These are phyloP conservation scores for Glossophaga mutica DNA, from an alignment of 2,797 vertebrate species.

Conservation along the genomic window DNA sequence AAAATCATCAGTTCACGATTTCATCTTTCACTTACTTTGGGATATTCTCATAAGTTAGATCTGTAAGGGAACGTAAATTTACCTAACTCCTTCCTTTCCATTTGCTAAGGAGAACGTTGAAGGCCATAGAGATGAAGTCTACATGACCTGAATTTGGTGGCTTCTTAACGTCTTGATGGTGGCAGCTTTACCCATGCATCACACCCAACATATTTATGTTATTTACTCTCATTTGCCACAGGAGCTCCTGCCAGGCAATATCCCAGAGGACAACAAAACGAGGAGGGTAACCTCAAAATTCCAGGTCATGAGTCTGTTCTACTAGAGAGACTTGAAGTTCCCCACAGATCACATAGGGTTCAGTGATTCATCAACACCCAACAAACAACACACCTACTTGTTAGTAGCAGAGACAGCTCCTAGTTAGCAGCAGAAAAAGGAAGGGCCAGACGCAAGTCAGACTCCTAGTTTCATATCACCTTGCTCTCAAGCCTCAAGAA, in stretches of 20 bases:
- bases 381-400: not conserved
- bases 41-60: not conserved
- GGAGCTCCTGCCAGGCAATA: not conserved
- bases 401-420: not conserved
- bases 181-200: not conserved
- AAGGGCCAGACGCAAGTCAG: not conserved
- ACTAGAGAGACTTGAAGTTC: not conserved
- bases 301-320: not conserved
- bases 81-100: not conserved
- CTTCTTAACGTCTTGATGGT: not conserved
- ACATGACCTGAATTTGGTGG: not conserved
- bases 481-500: not conserved
- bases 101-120: not conserved
- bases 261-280: not conserved
- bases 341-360: not conserved
- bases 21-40: not conserved
- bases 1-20: not conserved
- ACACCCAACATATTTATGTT: not conserved
- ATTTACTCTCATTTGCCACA: not conserved
- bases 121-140: not conserved
- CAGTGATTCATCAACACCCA: not conserved
- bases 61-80: not conserved
- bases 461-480: not conserved
- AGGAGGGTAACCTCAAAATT: not conserved
- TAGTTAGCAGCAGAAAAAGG: not conserved